Base-by-base conservation (phyloP, 2,888 invertebrate genomes). In the Trissolcus brochymenae region DNA sequence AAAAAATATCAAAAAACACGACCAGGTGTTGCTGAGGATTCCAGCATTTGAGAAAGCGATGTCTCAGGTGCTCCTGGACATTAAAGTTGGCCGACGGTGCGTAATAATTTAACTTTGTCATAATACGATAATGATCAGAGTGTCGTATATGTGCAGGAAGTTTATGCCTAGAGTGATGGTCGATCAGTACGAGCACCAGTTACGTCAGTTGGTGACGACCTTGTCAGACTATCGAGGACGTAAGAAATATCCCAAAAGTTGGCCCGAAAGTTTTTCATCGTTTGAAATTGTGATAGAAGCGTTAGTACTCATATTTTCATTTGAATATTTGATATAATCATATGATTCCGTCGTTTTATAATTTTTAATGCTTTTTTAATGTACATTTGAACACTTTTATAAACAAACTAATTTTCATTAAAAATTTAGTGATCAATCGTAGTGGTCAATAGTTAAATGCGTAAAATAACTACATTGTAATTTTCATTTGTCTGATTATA, bases 151-250 rank as follows among this genome's bases (percentile, higher is more conserved):
- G 88, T 89, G 85, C 85, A 91, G 96, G 86, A 96, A 97, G 90
- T 97, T 96, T 88, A 96, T 96, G 93, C 96, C 96, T 0, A 95
- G 95, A 90, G 94, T 96, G 71, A 93, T 97, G 88, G 97, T 96
- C 0, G 93, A 93, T 55, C 94, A 94, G 82, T 98, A 98, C 89
- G 96, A 97, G 86, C 92, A 92, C 73, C 94, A 97, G 87, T 90
- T 98, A 43, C 92, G 94, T 66, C 94, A 95, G 85, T 90, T 98
- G 60, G 95, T 95, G 1, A 97, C 97, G 0, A 94, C 95, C 0
- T 91, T 98, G 21, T 94, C 95, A 17, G 96, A 96, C 88, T 94
- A 93, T 85, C 91, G 93, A 65, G 93, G 93, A 46, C 89, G 90
- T 54, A 90, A 92, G 81, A 93, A 92, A 76, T 94, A 93, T 89